Evolutionary conservation across 2,797 vertebrate species (phyloP).

Genomic region (Halcyon leucocephala): DNA sequence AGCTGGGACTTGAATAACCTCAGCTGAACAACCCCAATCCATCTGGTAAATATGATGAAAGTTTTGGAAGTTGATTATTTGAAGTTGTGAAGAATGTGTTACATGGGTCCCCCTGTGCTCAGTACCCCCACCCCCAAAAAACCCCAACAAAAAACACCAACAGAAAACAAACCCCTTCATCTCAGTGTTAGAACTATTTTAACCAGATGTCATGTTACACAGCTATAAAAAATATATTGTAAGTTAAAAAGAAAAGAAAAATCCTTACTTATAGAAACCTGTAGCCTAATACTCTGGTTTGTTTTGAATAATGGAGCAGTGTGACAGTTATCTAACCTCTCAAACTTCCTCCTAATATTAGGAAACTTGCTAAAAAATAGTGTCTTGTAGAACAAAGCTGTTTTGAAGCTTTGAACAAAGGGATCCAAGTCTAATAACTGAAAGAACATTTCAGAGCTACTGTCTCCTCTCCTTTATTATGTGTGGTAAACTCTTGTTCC

Average conservation of each 20-base stretch:
- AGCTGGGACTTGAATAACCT: neutral
- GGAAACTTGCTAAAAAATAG: neutral
- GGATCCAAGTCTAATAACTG: neutral
- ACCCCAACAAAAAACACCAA: neutral
- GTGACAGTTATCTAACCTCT: neutral
- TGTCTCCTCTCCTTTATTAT: neutral
- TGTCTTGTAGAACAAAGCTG: neutral
- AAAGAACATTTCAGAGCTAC: neutral
- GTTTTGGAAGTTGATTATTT: neutral
- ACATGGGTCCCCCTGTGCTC: fast-evolving
- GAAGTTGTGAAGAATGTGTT: neutral
- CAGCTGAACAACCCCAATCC: neutral
- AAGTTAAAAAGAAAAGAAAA: neutral
- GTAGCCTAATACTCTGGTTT: neutral
- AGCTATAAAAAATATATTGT: neutral
- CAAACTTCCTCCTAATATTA: neutral
- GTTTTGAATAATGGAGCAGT: neutral
- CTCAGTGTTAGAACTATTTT: neutral
- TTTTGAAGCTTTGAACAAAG: neutral
- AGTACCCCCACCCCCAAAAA: fast-evolving
- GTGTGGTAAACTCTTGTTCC: neutral
- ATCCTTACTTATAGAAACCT: neutral
- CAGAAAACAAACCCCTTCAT: fast-evolving
- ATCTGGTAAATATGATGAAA: neutral
- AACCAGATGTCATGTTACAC: neutral